Evolutionary conservation across 2,113 vertebrate species (phyloP), one percentile per base, ranked within the genome.

Genomic region (Lycaon pictus): DNA sequence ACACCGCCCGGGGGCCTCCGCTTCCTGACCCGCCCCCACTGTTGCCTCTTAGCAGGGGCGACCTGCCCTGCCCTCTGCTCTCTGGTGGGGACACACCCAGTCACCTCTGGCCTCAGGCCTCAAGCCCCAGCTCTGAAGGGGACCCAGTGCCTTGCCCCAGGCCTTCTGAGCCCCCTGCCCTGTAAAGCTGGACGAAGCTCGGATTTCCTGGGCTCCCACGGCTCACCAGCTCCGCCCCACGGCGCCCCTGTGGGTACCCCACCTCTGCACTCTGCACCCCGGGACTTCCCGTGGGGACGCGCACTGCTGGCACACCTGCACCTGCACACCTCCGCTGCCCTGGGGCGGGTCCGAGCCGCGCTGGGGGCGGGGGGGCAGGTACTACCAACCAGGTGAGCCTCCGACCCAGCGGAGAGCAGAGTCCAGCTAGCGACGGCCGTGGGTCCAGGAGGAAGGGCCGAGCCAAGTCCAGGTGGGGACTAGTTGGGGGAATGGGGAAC

Each of bases 301-400:
- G 9, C 7, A 13, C 11, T 17, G 4, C 43, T 43, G 43, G 43
- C 43, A 43, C 43, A 43, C 20, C 5, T 11, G 5, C 69, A 32
- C 48, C 92, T 3, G 69, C 25, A 51, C 11, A 20, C 8, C 56
- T 23, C 55, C 7, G 0, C 43, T 9, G 3, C 2, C 51, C 62
- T 25, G 8, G 12, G 19, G 4, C 7, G 1, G 53, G 15, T 13
- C 19, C 10, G 11, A 20, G 27, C 58, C 37, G 9, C 5, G 58
- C 7, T 0, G 48, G 20, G 27, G n/a, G n/a, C 25, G 12, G 0
- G 0, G 4, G 7, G 53, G 10, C 20, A 11, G 7, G n/a, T 4
- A 9, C 79, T 22, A 48, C 48, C 86, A 2, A 5, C 43, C 32
- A 15, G 65, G 62, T 1, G 10, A n/a, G 76, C 3, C 3, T 19